phyloP scores from a whole-genome alignment of 2,797 vertebrate species.

The Pygocentrus nattereri region DNA sequence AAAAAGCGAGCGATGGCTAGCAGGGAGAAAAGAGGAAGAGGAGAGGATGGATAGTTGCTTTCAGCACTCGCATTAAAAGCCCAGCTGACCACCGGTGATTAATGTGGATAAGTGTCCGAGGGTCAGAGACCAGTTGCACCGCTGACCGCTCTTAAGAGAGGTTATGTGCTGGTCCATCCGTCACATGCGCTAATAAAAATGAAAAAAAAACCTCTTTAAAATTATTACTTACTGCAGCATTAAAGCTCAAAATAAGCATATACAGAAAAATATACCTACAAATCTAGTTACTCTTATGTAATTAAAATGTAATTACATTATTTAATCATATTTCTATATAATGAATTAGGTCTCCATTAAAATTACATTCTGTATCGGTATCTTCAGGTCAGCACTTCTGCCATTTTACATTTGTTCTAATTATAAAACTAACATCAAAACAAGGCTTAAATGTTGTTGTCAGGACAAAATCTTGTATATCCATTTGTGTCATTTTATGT shows the following conservation, averaged over 20 bases:
- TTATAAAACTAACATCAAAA: too few relatives aligned
- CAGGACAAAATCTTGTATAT: too few relatives aligned
- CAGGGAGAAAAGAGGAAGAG: slow-evolving; percentile 51
- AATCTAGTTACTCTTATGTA: background rate
- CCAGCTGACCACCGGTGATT: slow-evolving; percentile 87
- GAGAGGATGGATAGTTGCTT: slow-evolving; percentile 89
- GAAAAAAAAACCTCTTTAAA: background rate
- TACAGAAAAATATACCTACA: slow-evolving; percentile 29
- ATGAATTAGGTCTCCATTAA: too few relatives aligned
- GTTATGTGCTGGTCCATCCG: slow-evolving; percentile 86
- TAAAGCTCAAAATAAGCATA: background rate
- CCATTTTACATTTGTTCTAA: too few relatives aligned
- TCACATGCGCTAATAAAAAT: slow-evolving; percentile 63
- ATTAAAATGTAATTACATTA: background rate
- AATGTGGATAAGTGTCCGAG: slow-evolving; percentile 94
- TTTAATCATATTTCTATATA: background rate
- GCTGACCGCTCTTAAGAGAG: slow-evolving; percentile 88
- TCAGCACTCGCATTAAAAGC: slow-evolving; percentile 85
- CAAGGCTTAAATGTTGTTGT: too few relatives aligned
- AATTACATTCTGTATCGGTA: too few relatives aligned
- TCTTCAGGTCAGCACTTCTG: too few relatives aligned
- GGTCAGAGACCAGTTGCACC: slow-evolving; percentile 84
- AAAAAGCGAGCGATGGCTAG: slow-evolving; percentile 62
- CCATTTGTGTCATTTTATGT: too few relatives aligned
- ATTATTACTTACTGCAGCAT: background rate